Percentiles rank a stretch among this genome's conserved stretches.
phyloP scores from a whole-genome alignment of 2,797 vertebrate species.

The Vespertilio murinus region DNA sequence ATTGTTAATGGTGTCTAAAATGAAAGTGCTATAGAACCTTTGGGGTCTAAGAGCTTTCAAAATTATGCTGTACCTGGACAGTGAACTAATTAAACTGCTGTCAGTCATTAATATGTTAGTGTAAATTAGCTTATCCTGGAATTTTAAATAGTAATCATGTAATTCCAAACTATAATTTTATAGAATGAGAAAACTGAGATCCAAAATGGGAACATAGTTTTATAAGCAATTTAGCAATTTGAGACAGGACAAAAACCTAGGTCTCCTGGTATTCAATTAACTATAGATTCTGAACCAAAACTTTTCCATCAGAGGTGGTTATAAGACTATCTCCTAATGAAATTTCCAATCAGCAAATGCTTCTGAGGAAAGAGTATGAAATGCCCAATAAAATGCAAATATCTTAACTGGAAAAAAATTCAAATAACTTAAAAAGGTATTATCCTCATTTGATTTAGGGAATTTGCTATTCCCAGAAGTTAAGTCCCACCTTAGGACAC shows the following conservation, averaged over 20 bases:
- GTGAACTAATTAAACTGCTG: constrained; percentile 49
- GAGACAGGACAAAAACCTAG: constrained; percentile 38
- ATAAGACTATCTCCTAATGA: constrained; percentile 35
- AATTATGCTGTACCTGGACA: constrained; percentile 28
- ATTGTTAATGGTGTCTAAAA: not conserved
- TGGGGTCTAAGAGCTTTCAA: constrained; percentile 27
- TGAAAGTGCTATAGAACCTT: not conserved
- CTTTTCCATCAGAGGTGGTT: constrained; percentile 9
- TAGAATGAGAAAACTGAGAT: constrained; percentile 69
- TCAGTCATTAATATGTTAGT: constrained; percentile 65
- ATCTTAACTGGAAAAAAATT: constrained; percentile 19
- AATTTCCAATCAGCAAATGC: constrained; percentile 59
- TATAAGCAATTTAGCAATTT: constrained; percentile 59
- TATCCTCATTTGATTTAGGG: constrained; percentile 27
- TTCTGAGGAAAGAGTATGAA: constrained; percentile 52
- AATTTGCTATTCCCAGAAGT: not conserved
- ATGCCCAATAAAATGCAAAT: constrained; percentile 47
- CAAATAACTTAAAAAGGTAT: constrained; percentile 45
- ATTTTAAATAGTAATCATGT: constrained; percentile 45
- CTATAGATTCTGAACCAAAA: constrained; percentile 39
- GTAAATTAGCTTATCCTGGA: constrained; percentile 68
- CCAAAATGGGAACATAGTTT: constrained; percentile 57
- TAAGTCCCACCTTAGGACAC: not conserved
- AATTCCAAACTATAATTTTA: constrained; percentile 65
- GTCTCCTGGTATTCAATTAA: constrained; percentile 50